Base-by-base conservation (phyloP, 2,888 invertebrate species). In the Leptura quadrifasciata region DNA sequence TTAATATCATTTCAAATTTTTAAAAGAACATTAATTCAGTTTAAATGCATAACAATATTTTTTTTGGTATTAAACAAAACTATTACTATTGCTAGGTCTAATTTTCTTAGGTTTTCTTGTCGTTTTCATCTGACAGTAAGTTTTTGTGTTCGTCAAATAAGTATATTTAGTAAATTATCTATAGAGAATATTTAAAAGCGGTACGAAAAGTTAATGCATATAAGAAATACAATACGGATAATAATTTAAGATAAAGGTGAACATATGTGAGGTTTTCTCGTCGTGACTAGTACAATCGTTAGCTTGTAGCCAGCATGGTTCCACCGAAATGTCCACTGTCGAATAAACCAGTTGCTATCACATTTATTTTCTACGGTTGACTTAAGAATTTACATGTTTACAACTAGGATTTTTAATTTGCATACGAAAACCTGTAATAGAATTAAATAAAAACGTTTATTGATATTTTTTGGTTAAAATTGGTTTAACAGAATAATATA, bases 251-350 rank as follows among this genome's bases (percentile, higher is more conserved):
- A 75, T 77, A 75, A 72, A 77, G 70, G 71, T 70, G 73, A 71
- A 78, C 61, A 70, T 67, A 75, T 71, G 75, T 71, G 74, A 74
- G 75, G 75, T 69, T 75, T 78, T 76, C 78, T 76, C 77, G 74
- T 80, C 79, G 80, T 80, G 80, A 80, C 80, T 68, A 70, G 71
- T 61, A 61, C 61, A 61, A 52, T 72, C 77, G 70, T 79, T 75
- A 70, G 75, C 69, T 71, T 57, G 76, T 79, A 82, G 82, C 82
- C 82, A 82, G 82, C 82, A 79, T 82, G 82, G 82, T 80, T 82
- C 80, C 81, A 80, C 67, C 79, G 77, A 78, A 76, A 77, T 75
- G 76, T 79, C 80, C 80, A 77, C 78, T 75, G 64, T 68, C 74
- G 75, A 72, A 76, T 76, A 76, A 79, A 79, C 80, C 78, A 78